Conservation (phyloP, 2,888 invertebrate species). For the Leptopilina syphax region DNA sequence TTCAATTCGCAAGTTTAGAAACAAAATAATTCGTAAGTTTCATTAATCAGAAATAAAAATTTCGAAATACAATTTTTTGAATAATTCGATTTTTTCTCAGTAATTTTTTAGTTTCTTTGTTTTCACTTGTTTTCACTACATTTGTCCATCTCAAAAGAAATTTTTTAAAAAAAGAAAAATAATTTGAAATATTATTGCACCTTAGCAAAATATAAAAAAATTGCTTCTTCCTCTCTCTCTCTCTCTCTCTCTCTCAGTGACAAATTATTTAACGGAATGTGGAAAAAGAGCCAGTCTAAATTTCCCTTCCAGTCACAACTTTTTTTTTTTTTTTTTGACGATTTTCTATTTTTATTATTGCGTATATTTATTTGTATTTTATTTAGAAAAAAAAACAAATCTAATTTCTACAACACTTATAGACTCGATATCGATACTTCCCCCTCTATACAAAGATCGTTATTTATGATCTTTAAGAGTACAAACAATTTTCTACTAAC, state of each 20-base stretch:
- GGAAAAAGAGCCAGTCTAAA: constrained; percentile 30
- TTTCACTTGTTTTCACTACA: neutral
- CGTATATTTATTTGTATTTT: neutral
- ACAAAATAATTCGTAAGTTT: too few species aligned
- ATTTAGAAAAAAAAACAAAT: constrained; percentile 24
- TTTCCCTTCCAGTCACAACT: constrained; percentile 14
- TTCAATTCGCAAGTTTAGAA: too few species aligned
- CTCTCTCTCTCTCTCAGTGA: neutral
- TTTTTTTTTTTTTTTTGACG: neutral
- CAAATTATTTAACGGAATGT: constrained; percentile 19
- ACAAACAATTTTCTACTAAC: constrained; percentile 11
- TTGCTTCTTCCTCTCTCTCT: neutral
- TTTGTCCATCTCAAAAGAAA: neutral
- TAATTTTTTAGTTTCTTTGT: neutral
- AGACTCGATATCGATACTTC: constrained; percentile 32
- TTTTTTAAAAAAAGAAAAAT: neutral
- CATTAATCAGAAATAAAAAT: too few species aligned
- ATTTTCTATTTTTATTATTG: neutral
- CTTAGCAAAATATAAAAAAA: constrained; percentile 9
- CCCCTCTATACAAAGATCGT: neutral
- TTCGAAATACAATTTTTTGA: too few species aligned
- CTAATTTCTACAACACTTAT: constrained; percentile 33
- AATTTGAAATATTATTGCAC: neutral
- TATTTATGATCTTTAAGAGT: constrained; percentile 2
- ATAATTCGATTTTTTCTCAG: neutral